A percentile compares a stretch with the other conserved stretches of the same genome.
Conservation (phyloP, 2,888 invertebrate genomes). For the Eupithecia dodoneata region DNA sequence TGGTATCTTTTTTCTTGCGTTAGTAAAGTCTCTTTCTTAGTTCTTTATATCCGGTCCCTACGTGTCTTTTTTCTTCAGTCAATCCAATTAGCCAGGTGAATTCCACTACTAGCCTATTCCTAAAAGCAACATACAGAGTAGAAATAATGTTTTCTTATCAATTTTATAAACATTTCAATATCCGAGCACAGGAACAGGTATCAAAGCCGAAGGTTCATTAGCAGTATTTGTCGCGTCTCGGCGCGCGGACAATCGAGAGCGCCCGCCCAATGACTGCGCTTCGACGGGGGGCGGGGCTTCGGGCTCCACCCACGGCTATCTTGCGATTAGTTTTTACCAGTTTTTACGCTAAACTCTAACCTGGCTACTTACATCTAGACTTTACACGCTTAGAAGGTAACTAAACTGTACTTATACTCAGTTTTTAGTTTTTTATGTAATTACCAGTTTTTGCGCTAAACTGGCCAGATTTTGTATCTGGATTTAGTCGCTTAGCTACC, state of each 20-base stretch:
- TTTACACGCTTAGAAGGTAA: background rate
- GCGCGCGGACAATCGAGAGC: constrained; percentile 33
- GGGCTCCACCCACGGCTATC: constrained; percentile 60
- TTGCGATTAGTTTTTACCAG: constrained; percentile 25
- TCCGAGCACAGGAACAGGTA: constrained; percentile 16
- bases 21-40: background rate
- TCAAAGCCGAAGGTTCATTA: constrained; percentile 26
- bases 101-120: background rate
- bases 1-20: background rate
- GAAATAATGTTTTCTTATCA: constrained; percentile 2
- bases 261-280: constrained; percentile 75
- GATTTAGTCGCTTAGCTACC: background rate
- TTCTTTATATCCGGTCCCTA: background rate
- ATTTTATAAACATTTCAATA: background rate
- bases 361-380: background rate
- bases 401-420: background rate
- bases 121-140: background rate
- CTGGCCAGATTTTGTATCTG: background rate
- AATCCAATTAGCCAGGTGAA: background rate
- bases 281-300: constrained; percentile 63
- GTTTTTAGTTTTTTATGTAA: background rate
- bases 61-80: background rate
- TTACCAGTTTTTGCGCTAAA: constrained; percentile 17
- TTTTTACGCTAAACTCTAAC: constrained; percentile 24
- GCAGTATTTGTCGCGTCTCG: constrained; percentile 35